Conservation (phyloP, 2,888 invertebrate genomes). For the Meandrusa payeni region DNA sequence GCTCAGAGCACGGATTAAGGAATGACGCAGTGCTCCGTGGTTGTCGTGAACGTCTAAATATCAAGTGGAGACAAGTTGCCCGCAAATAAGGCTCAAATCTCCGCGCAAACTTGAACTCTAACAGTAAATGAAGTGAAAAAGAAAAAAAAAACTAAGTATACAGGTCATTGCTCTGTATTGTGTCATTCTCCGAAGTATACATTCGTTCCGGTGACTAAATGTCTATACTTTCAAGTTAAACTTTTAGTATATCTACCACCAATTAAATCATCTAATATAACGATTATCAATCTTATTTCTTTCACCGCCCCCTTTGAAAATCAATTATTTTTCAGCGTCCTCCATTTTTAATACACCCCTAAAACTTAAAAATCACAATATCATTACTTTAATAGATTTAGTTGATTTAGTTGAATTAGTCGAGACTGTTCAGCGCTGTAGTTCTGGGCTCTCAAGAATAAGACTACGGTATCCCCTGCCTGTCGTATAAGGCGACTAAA, state of each 20-base stretch:
- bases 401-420: too few relatives aligned
- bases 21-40: slow-evolving; percentile 21
- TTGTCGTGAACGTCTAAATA: slow-evolving; percentile 11
- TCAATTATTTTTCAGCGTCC: too few relatives aligned
- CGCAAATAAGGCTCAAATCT: slow-evolving; percentile 21
- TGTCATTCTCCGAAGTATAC: slow-evolving; percentile 20
- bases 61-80: neutral
- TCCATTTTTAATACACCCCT: too few relatives aligned
- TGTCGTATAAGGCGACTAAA: too few relatives aligned
- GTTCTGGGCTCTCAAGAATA: too few relatives aligned
- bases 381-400: too few relatives aligned
- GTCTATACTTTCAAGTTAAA: neutral
- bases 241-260: neutral
- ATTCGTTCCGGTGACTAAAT: slow-evolving; percentile 17
- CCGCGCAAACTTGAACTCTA: slow-evolving; percentile 13
- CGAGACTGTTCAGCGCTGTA: too few relatives aligned
- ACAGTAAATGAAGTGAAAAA: slow-evolving; percentile 22
- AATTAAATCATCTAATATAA: neutral
- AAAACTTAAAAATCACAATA: too few relatives aligned
- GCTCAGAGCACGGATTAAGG: slow-evolving; percentile 21
- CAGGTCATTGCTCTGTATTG: slow-evolving; percentile 22
- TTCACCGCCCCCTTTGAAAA: too few relatives aligned
- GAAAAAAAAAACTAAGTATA: slow-evolving; percentile 12
- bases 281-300: too few relatives aligned
- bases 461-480: too few relatives aligned